Percentiles rank a stretch among this genome's conserved stretches.
Evolutionary conservation across 2,797 vertebrate species (phyloP).

Genomic region (Pseudomugil gertrudae): DNA sequence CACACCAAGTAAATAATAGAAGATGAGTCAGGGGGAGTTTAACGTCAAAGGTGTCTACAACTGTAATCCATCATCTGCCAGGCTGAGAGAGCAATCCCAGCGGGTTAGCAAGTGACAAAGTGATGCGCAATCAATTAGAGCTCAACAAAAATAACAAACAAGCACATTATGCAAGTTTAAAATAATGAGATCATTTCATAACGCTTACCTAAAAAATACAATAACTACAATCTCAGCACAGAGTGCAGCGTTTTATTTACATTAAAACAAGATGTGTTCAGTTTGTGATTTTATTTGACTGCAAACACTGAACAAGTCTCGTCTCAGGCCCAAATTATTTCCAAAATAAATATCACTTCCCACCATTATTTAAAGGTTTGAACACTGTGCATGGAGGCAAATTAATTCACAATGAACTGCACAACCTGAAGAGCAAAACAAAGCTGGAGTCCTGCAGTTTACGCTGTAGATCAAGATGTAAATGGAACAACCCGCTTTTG

Average conservation of each 20-base stretch:
- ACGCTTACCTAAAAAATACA: constrained; percentile 14
- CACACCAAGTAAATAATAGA: constrained; percentile 45
- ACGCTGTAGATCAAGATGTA: constrained; percentile 38
- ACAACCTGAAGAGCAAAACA: constrained; percentile 10
- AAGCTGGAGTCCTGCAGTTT: constrained; percentile 21
- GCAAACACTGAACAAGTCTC: constrained; percentile 56
- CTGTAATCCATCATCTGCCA: constrained; percentile 38
- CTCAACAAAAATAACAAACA: constrained; percentile 5
- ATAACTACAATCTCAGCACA: constrained; percentile 24
- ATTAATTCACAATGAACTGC: constrained; percentile 32
- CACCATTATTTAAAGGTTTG: constrained; percentile 41
- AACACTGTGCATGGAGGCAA: constrained; percentile 18
- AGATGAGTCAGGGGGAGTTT: constrained; percentile 23
- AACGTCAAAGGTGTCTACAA: constrained; percentile 12
- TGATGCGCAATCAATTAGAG: constrained; percentile 42
- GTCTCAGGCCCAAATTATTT: constrained; percentile 36
- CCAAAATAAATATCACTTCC: constrained; percentile 47
- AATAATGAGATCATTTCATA: constrained; percentile 20
- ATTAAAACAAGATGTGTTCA: constrained; percentile 44
- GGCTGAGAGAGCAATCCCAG: constrained; percentile 30
- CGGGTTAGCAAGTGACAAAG: constrained; percentile 50
- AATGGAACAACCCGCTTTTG: constrained; percentile 60
- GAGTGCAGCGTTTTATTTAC: constrained; percentile 33
- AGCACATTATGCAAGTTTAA: constrained; percentile 11
- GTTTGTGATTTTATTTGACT: constrained; percentile 32